phyloP scores from a whole-genome alignment of 2,888 invertebrate species.

The Cantharis flavilabris region DNA sequence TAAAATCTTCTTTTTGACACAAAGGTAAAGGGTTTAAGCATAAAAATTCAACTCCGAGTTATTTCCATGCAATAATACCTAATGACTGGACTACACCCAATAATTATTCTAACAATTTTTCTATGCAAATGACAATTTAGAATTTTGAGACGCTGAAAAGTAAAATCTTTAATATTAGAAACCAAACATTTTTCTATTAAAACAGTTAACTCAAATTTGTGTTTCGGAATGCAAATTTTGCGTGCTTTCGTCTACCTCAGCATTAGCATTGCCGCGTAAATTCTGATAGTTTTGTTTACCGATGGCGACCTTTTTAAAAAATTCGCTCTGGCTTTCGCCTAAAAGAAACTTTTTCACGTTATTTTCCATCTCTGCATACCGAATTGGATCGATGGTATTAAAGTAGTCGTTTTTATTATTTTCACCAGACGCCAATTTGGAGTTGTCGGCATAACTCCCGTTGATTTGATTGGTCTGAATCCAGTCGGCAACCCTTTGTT shows the following conservation, averaged over 20 bases:
- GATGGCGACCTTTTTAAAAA: slow-evolving; percentile 49
- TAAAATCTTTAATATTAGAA: background rate
- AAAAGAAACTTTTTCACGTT: slow-evolving; percentile 76
- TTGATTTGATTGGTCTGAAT: slow-evolving; percentile 63
- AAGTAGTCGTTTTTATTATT: slow-evolving; percentile 50
- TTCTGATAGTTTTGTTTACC: slow-evolving; percentile 49
- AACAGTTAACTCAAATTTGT: slow-evolving; percentile 38
- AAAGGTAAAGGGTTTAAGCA: too few relatives aligned
- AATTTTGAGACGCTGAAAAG: background rate
- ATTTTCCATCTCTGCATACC: slow-evolving; percentile 74
- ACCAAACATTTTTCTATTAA: slow-evolving; percentile 6
- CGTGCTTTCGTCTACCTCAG: slow-evolving; percentile 2
- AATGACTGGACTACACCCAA: too few relatives aligned
- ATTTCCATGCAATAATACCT: too few relatives aligned
- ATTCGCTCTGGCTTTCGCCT: slow-evolving; percentile 47
- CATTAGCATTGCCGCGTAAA: slow-evolving; percentile 24
- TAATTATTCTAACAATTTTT: background rate
- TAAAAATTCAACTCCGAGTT: too few relatives aligned
- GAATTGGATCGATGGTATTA: slow-evolving; percentile 52
- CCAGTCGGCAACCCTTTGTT: slow-evolving; percentile 71
- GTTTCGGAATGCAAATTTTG: slow-evolving; percentile 42
- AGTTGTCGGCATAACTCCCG: slow-evolving; percentile 55
- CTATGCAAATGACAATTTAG: background rate
- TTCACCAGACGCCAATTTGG: slow-evolving; percentile 51
- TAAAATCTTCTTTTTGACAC: too few relatives aligned